Evolutionary conservation across 2,888 invertebrate species (phyloP), one percentile per base, ranked within the genome.

Genomic region (Gryllus longicercus): DNA sequence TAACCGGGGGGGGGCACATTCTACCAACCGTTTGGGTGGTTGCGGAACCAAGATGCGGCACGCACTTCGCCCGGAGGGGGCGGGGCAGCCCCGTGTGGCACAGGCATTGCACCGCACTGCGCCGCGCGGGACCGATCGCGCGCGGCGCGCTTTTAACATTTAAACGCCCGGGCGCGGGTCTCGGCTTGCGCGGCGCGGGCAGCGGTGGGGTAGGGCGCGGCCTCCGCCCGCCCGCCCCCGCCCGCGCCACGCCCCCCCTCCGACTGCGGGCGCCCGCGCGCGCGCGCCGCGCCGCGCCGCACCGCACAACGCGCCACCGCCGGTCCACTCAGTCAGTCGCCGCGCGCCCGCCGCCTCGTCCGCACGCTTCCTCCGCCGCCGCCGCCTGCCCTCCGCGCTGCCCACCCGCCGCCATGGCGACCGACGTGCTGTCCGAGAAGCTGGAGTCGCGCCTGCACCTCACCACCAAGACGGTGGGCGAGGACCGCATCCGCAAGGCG

Each of bases 391-490:
- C 8, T 0, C 74, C 74, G n/a, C 74, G 18, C 18, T 74, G 74
- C 74, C 12, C 63, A 23, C 25, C 77, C 16, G 49, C 50, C 14
- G 51, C 75, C n/a, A 93, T 93, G 93, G 93, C 94, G 83, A 91
- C 93, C 83, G 94, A 94, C 88, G 91, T 94, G 85, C 88, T 95
- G 85, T 93, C n/a, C 89, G 93, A 93, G 85, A 92, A 95, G 86
- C 91, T 95, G 79, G 86, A 87, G 87, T 90, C 93, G 81, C 90
- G 92, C 83, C 88, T 93, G 21, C 86, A 93, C 87, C 89, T 95
- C 86, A 92, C 92, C 83, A 93, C 93, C 78, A 95, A 94, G 89
- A 95, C 93, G 74, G 93, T 94, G 79, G 95, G 95, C n/a, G 93
- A 93, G 85, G 95, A 95, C 21, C 90, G 94, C 86, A 94, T 95